A percentile compares a stretch with the other conserved stretches of the same genome.
Evolutionary conservation across 2,888 invertebrate species (phyloP).

Genomic region (Panopea generosa): DNA sequence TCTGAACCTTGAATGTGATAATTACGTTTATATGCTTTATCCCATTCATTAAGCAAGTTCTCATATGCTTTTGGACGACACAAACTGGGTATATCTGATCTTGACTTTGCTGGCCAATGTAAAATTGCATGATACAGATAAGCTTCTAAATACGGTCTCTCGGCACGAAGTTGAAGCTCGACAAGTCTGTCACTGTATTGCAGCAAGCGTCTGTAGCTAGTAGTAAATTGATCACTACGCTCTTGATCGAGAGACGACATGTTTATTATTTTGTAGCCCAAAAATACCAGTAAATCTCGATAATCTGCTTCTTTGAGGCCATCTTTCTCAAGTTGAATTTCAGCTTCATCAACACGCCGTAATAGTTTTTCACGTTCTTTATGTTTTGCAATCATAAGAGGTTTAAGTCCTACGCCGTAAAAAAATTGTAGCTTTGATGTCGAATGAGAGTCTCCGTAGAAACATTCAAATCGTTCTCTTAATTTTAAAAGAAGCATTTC

Average conservation of each 20-base stretch:
- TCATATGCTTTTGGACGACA: conserved; percentile 8
- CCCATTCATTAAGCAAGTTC: conserved; percentile 25
- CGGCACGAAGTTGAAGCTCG: neutral
- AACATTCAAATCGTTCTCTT: conserved; percentile 32
- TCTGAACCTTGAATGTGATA: conserved; percentile 12
- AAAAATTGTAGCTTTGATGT: conserved; percentile 13
- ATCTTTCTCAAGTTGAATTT: neutral
- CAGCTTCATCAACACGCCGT: conserved; percentile 22
- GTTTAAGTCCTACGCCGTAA: conserved; percentile 39
- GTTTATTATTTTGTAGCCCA: conserved; percentile 25
- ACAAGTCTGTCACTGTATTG: conserved; percentile 13
- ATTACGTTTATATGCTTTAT: conserved; percentile 28
- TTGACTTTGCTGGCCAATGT: conserved; percentile 32
- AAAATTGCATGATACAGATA: conserved; percentile 41
- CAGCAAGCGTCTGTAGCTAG: conserved; percentile 11
- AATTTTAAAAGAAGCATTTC: conserved; percentile 31
- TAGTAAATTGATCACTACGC: too few relatives aligned
- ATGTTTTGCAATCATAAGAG: conserved; percentile 28
- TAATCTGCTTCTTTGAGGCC: conserved; percentile 2
- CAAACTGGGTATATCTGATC: conserved; percentile 6
- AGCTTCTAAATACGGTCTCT: conserved; percentile 28
- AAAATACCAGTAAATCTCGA: conserved; percentile 30
- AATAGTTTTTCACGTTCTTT: conserved; percentile 6
- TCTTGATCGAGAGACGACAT: conserved; percentile 16
- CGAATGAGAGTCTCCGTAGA: conserved; percentile 21